Conservation (phyloP, 2,797 vertebrate genomes). For the Macropodus opercularis region DNA sequence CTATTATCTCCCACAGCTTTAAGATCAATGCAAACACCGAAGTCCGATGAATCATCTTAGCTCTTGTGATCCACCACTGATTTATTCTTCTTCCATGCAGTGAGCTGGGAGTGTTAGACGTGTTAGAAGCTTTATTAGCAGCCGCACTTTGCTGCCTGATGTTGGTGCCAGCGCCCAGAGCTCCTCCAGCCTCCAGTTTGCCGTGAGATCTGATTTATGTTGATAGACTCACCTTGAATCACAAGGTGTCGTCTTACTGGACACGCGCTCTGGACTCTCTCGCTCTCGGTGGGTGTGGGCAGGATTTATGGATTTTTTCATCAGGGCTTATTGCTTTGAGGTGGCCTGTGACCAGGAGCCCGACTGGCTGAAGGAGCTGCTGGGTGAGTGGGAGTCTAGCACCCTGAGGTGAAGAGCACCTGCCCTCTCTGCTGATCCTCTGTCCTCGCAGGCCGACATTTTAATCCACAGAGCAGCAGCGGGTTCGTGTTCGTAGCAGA, state of each 20-base stretch:
- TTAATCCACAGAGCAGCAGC: background rate
- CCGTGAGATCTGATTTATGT: constrained; percentile 40
- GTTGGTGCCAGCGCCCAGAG: constrained; percentile 37
- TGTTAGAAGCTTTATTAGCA: constrained; percentile 49
- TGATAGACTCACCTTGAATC: constrained; percentile 56
- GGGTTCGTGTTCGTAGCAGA: background rate
- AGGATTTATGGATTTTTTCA: constrained; percentile 51
- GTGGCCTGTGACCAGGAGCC: constrained; percentile 21
- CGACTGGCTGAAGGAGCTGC: constrained; percentile 43
- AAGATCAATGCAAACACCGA: background rate
- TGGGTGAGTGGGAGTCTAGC: constrained; percentile 9
- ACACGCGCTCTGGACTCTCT: background rate
- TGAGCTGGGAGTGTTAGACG: background rate
- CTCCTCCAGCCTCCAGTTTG: constrained; percentile 16
- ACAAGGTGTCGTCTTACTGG: constrained; percentile 8
- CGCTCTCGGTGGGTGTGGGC: constrained; percentile 25
- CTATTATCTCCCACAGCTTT: background rate
- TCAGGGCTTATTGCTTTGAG: constrained; percentile 31
- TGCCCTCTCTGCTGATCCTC: constrained; percentile 43
- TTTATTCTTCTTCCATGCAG: constrained; percentile 3
- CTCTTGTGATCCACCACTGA: constrained; percentile 26
- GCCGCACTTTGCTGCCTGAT: constrained; percentile 42
- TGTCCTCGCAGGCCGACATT: constrained; percentile 18
- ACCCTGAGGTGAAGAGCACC: constrained; percentile 55
- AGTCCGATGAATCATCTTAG: background rate